Conservation (phyloP, 2,113 vertebrate species). For the Cygnus atratus region DNA sequence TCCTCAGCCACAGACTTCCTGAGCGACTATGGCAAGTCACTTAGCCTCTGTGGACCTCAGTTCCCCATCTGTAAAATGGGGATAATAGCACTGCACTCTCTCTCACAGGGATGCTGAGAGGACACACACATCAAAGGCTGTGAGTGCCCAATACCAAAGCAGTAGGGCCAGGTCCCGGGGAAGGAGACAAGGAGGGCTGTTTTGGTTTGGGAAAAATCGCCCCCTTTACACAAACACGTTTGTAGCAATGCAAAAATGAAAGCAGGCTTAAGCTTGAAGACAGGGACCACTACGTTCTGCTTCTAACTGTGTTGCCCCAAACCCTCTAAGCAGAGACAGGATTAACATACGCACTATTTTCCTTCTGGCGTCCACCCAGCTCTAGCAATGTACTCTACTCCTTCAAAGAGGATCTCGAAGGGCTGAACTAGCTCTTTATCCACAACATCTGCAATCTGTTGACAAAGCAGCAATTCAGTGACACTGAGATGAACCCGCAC, state of each 20-base stretch:
- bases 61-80: constrained; percentile 70
- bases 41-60: constrained; percentile 68
- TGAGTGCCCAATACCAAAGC: constrained; percentile 25
- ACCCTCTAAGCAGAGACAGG: constrained; percentile 51
- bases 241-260: constrained; percentile 29
- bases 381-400: constrained; percentile 85
- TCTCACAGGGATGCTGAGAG: constrained; percentile 58
- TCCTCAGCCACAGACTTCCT: constrained; percentile 68
- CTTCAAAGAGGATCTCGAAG: constrained; percentile 85
- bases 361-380: constrained; percentile 86
- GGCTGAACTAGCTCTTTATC: constrained; percentile 85
- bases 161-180: constrained; percentile 28
- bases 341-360: constrained; percentile 85
- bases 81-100: constrained; percentile 62
- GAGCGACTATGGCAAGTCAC: constrained; percentile 62
- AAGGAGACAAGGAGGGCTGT: constrained; percentile 3
- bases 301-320: constrained; percentile 25
- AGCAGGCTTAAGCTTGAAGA: constrained; percentile 49
- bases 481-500: constrained; percentile 61
- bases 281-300: constrained; percentile 9
- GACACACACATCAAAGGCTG: constrained; percentile 49
- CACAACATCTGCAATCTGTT: constrained; percentile 79
- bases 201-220: constrained; percentile 4
- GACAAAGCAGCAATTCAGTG: constrained; percentile 65
- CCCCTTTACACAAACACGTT: background rate